Base-by-base conservation (phyloP, 2,888 invertebrate genomes). In the Clitarchus hookeri region DNA sequence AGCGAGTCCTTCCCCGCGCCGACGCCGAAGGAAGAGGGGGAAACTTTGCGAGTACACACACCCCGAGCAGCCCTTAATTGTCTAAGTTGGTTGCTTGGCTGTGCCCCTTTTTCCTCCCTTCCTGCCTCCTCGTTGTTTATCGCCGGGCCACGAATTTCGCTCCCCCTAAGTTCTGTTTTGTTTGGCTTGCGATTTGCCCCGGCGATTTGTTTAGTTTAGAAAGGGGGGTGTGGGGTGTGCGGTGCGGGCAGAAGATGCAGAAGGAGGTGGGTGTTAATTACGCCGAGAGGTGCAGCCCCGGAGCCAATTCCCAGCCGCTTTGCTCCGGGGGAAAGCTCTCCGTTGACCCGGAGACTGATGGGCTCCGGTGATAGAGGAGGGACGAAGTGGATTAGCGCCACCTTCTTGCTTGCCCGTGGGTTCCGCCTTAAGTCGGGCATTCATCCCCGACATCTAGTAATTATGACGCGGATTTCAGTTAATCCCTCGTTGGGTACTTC, bases 241-340 rank as follows among this genome's bases (percentile, higher is more conserved):
- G n/a, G n/a, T n/a, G n/a, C n/a, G n/a, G n/a, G n/a, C n/a, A n/a
- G n/a, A n/a, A n/a, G n/a, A n/a, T n/a, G n/a, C n/a, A n/a, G 23
- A 23, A 65, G 65, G 65, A 65, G 65, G 65, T 65, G 65, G 65
- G 65, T 65, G 65, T 65, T 65, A 65, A 65, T 65, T 65, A 65
- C 65, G 19, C 4, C 65, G 65, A 16, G 65, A 65, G 65, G 65
- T 65, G 65, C 19, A 19, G 23, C 65, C 65, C 65, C 19, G 65
- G 65, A 65, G 65, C 65, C 65, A 65, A 65, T 65, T 65, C 19
- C 65, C 65, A 65, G 65, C 65, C 65, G 65, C 16, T 65, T 65
- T 65, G 65, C 65, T 23, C 65, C 65, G 65, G 65, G 65, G 19
- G 65, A 6, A 65, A 65, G 23, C 65, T 65, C 65, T 65, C 65